These are phyloP conservation scores for Orycteropus afer DNA, from an alignment of 2,113 vertebrate genomes.

Conservation along the genomic window DNA sequence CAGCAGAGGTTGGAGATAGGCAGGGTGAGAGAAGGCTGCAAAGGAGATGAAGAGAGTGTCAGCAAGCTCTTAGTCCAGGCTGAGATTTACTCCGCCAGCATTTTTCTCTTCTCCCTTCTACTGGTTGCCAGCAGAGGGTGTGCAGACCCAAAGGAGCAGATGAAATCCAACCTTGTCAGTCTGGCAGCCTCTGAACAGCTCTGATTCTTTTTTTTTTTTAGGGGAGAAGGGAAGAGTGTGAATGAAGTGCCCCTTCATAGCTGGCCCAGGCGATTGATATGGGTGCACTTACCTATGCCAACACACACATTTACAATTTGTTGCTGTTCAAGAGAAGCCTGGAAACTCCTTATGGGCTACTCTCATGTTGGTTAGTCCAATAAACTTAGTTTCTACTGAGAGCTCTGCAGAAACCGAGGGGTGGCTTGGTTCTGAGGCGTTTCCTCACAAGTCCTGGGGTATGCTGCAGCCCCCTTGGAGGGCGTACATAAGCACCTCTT, in stretches of 20 bases:
- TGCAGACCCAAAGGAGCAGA: not conserved
- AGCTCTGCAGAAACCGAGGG: not conserved
- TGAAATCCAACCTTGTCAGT: not conserved
- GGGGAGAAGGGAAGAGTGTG: not conserved
- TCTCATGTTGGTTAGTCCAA: not conserved
- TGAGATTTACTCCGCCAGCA: rapidly evolving
- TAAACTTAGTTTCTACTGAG: not conserved
- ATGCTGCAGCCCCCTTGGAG: not conserved
- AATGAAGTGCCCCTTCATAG: not conserved
- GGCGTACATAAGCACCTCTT: not conserved
- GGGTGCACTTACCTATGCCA: not conserved
- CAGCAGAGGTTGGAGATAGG: not conserved
- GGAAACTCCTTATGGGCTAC: not conserved
- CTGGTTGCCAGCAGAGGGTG: not conserved
- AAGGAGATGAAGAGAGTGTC: not conserved
- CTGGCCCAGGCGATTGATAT: not conserved
- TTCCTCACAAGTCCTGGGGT: not conserved
- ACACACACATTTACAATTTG: not conserved
- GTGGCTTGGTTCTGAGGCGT: too few species aligned
- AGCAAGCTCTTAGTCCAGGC: rapidly evolving
- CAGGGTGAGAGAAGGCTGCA: not conserved
- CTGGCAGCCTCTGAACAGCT: not conserved
- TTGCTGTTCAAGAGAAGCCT: not conserved
- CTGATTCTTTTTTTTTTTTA: not conserved
- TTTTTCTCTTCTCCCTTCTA: not conserved